Evolutionary conservation across 2,888 invertebrate species (phyloP).

Genomic region (Machimus rusticus): DNA sequence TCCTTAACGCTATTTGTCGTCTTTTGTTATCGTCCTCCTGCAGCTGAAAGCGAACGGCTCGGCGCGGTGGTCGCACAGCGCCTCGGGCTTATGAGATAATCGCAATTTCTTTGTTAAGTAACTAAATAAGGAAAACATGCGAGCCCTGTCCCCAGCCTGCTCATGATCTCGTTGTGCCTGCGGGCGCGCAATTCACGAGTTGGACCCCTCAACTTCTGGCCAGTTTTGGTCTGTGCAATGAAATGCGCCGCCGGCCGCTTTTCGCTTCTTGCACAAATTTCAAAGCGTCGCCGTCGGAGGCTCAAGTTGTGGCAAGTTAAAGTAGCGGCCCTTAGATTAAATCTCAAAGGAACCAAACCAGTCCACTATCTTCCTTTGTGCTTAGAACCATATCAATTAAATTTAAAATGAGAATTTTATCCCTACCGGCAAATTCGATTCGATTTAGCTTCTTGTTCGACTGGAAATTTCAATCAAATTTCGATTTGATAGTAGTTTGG

Average conservation of each 20-base stretch:
- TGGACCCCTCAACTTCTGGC: not conserved
- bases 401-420: not conserved
- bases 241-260: not conserved
- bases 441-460: not conserved
- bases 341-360: not conserved
- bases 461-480: not conserved
- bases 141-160: not conserved
- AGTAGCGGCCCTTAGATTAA: not conserved
- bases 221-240: not conserved
- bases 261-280: not conserved
- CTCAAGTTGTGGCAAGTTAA: not conserved
- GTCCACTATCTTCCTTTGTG: not conserved
- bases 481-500: not conserved
- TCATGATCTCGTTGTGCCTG: conserved; percentile 17
- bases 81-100: conserved; percentile 23
- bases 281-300: not conserved
- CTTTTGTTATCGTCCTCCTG: conserved; percentile 26
- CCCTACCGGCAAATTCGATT: not conserved
- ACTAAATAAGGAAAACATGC: conserved; percentile 24
- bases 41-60: conserved; percentile 15
- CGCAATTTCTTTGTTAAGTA: conserved; percentile 19
- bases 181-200: not conserved
- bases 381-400: not conserved
- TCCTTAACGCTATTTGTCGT: conserved; percentile 27
- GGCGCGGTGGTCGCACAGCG: not conserved